Percentiles rank a stretch among this genome's conserved stretches.
These are phyloP conservation scores for Polypedilum pembai DNA, from an alignment of 1,140 invertebrate genomes.

Conservation along the genomic window DNA sequence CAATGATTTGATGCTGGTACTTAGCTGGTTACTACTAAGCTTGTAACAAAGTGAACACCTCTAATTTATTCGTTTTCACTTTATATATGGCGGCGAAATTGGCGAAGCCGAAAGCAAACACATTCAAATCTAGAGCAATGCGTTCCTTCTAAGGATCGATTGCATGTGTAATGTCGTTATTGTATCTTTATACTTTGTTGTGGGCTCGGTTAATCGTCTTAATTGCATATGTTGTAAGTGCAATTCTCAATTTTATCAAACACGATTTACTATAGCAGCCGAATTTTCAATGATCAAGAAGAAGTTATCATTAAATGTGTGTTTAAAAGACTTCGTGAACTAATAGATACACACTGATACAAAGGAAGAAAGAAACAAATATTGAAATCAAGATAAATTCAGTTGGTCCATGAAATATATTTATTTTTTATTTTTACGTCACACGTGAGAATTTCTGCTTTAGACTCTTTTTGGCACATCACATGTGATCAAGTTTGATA, in stretches of 20 bases:
- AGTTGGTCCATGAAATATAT: constrained; percentile 3
- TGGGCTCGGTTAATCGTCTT: neutral
- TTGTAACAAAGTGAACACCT: constrained; percentile 27
- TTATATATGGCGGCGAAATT: neutral
- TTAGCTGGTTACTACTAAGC: constrained; percentile 27
- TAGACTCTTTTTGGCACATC: too few species aligned
- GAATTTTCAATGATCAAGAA: too few species aligned
- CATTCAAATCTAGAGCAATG: neutral
- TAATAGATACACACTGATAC: neutral
- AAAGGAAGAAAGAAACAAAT: neutral
- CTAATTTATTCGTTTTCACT: constrained; percentile 28
- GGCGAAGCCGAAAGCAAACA: neutral
- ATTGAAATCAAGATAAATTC: neutral
- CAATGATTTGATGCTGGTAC: neutral
- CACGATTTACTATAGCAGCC: neutral
- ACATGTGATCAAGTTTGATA: too few species aligned
- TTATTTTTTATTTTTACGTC: neutral
- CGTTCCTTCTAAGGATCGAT: constrained; percentile 25
- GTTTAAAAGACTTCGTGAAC: too few species aligned
- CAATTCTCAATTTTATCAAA: neutral
- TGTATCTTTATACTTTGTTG: constrained; percentile 20
- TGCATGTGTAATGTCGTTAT: neutral
- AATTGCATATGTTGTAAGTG: neutral
- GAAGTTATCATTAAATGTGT: too few species aligned
- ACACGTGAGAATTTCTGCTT: neutral